Percentiles rank a stretch among this genome's conserved stretches.
These are phyloP conservation scores for Embidobia sp. DNA, from an alignment of 2,888 invertebrate genomes.

Conservation along the genomic window DNA sequence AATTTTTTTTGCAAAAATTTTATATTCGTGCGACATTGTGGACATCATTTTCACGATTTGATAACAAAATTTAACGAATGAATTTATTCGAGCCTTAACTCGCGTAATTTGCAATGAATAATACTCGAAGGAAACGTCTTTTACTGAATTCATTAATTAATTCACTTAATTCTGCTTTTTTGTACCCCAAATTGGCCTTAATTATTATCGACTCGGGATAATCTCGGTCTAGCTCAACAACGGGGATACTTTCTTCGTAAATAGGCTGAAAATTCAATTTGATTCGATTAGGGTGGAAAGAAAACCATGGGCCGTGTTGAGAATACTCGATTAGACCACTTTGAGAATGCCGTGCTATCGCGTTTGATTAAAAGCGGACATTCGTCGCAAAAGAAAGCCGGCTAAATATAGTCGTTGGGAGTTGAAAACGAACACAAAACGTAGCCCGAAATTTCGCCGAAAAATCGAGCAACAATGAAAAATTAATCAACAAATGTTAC, in stretches of 20 bases:
- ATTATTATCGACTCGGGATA: conserved; percentile 69
- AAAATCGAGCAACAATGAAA: no score
- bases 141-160: conserved; percentile 18
- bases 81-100: no score
- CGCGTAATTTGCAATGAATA: background rate
- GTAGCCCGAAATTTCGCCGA: no score
- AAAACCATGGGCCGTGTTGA: conserved; percentile 69
- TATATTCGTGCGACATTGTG: no score
- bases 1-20: no score
- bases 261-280: conserved; percentile 75
- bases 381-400: background rate
- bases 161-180: conserved; percentile 38
- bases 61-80: no score
- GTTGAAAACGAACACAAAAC: no score
- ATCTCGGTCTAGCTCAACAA: conserved; percentile 18
- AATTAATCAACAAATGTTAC: no score
- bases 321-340: conserved; percentile 68
- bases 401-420: no score
- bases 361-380: conserved; percentile 18
- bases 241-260: conserved; percentile 48
- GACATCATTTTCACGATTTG: no score
- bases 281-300: conserved; percentile 72
- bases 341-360: conserved; percentile 5
- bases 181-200: conserved; percentile 66
- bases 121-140: conserved; percentile 9